Evolutionary conservation across 2,113 vertebrate species (phyloP).

Genomic region (Lampris incognitus): DNA sequence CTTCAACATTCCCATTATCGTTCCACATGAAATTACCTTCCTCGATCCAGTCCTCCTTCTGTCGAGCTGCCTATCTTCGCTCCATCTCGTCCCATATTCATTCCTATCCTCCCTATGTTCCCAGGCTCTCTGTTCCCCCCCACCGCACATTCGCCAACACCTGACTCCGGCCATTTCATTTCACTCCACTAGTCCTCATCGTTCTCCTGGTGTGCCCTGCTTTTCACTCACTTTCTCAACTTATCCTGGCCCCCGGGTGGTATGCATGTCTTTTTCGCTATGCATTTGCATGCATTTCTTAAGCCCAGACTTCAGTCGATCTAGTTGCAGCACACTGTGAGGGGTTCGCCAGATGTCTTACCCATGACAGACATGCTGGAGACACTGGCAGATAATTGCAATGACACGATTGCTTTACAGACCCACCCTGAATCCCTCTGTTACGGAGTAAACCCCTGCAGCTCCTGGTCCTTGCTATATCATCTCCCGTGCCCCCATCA

Average conservation of each 20-base stretch:
- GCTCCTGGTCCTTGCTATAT: constrained; percentile 13
- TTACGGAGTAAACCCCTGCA: constrained; percentile 8
- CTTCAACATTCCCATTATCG: constrained; percentile 37
- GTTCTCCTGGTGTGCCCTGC: not conserved
- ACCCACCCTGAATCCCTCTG: not conserved
- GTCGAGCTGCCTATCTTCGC: constrained; percentile 38
- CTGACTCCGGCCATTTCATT: not conserved
- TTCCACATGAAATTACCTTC: constrained; percentile 57
- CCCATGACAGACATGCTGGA: constrained; percentile 42
- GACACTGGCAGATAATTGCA: constrained; percentile 25
- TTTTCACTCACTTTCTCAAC: constrained; percentile 24
- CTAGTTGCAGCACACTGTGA: not conserved
- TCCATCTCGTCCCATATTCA: constrained; percentile 45
- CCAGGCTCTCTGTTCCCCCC: constrained; percentile 30
- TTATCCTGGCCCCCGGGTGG: constrained; percentile 7
- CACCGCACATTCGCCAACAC: constrained; percentile 4
- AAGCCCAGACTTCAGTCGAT: not conserved
- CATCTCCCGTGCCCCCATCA: constrained; percentile 40
- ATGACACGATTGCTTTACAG: constrained; percentile 20
- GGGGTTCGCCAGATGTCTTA: constrained; percentile 44
- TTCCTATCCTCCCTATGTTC: constrained; percentile 7
- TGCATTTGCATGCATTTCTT: constrained; percentile 1
- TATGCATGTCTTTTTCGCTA: constrained; percentile 12
- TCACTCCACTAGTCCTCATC: not conserved
- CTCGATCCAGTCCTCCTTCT: constrained; percentile 35